Base-by-base conservation (phyloP, 2,113 vertebrate genomes). In the Struthio camelus region DNA sequence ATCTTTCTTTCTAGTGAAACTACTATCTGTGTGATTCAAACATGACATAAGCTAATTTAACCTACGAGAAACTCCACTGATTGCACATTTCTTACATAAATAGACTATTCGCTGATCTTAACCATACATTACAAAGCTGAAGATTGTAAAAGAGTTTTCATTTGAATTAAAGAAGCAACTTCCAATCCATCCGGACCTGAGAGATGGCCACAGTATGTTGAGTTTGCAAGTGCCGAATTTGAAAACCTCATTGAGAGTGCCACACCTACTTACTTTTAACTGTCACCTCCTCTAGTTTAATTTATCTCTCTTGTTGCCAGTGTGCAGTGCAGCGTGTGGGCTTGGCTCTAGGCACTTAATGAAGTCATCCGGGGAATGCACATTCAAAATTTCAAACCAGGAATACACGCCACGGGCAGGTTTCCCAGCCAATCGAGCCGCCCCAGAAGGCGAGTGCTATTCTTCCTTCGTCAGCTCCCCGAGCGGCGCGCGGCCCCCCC, bases 401-500 rank as follows among this genome's bases (percentile, higher is more conserved):
- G 77, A 50, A 64, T 71, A 46, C 76, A 32, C 0, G 0, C 61
- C 0, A 3, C 19, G 8, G 1, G 1, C 1, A 1, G 6, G 11
- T 25, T 75, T 77, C 56, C 56, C 71, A 59, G 85, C 42, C 56
- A 7, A 50, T 16, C 5, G 89, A 84, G 69, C 27, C 2, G 2
- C 27, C 28, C 59, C 1, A 0, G 32, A 48, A 51, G 46, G 42
- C 51, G 81, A 62, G 58, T 4, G 64, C 50, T 25, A 42, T 61
- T 56, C 40, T 28, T 67, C 76, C 36, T 34, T 10, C 2, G 0
- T 56, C 61, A 67, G 58, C 75, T 76, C 34, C 72, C 56, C n/a
- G 9, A 1, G 1, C 12, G 1, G 1, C 1, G 10, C 2, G 1
- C 3, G 2, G 34, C 23, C 44, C 17, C 19, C 10, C n/a, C 40